phyloP scores from a whole-genome alignment of 1,140 invertebrate species.

The Drosophila kepulauana region DNA sequence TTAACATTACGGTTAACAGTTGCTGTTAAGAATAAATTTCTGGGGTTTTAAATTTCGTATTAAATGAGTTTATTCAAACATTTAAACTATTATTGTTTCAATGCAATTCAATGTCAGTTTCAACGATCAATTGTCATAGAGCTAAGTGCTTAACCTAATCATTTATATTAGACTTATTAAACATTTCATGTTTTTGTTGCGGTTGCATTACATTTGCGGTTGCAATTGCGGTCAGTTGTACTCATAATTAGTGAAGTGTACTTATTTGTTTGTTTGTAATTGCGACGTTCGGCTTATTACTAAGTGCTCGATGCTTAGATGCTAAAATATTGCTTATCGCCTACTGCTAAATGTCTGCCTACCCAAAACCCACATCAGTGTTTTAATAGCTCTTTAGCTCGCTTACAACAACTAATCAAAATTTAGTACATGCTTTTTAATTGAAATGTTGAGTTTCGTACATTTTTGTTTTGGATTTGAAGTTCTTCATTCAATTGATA shows the following conservation, averaged over 20 bases:
- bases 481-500: conserved; percentile 67
- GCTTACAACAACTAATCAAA: conserved; percentile 40
- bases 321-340: conserved; percentile 63
- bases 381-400: conserved; percentile 25
- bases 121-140: conserved; percentile 49
- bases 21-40: background rate
- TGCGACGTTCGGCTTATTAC: conserved; percentile 61
- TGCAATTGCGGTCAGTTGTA: conserved; percentile 59
- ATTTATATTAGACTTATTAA: conserved; percentile 51
- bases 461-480: conserved; percentile 51
- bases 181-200: conserved; percentile 68
- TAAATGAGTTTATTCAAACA: conserved; percentile 49
- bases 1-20: conserved; percentile 5
- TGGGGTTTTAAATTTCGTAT: background rate
- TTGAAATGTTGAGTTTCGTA: conserved; percentile 75
- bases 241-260: conserved; percentile 60
- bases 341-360: conserved; percentile 81
- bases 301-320: conserved; percentile 41
- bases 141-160: conserved; percentile 51
- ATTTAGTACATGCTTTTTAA: conserved; percentile 36
- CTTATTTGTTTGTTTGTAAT: conserved; percentile 39
- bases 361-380: conserved; percentile 69
- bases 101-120: conserved; percentile 1
- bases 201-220: background rate
- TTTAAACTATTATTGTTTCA: conserved; percentile 73